Percentiles rank a stretch among this genome's conserved stretches.
phyloP scores from a whole-genome alignment of 2,888 invertebrate genomes.

The Crocallis elinguaria region DNA sequence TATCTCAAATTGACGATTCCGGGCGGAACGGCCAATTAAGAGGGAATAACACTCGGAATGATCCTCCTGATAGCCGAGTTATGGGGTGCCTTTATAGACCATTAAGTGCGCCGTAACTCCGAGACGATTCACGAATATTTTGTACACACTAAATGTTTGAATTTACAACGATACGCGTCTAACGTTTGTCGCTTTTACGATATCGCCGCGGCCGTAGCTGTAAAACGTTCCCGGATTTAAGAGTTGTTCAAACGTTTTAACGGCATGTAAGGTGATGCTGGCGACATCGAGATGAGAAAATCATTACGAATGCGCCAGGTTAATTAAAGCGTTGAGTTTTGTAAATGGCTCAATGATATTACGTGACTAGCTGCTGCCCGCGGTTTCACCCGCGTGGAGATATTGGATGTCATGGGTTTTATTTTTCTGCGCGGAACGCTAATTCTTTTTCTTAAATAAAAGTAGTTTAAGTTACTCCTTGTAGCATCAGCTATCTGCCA shows the following conservation, averaged over 20 bases:
- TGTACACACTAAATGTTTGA: constrained; percentile 52
- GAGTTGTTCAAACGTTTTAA: constrained; percentile 38
- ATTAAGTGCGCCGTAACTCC: constrained; percentile 64
- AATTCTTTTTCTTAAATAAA: too few relatives aligned
- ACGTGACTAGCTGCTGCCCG: too few relatives aligned
- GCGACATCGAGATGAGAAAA: constrained; percentile 20
- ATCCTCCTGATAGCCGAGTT: constrained; percentile 80
- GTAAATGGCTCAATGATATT: neutral
- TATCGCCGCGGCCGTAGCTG: constrained; percentile 30
- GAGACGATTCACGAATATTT: constrained; percentile 54
- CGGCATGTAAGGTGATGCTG: constrained; percentile 41
- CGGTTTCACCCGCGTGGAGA: too few relatives aligned
- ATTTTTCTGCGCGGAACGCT: too few relatives aligned
- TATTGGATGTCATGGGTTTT: too few relatives aligned
- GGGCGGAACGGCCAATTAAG: constrained; percentile 81
- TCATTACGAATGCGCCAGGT: constrained; percentile 20
- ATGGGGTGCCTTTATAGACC: constrained; percentile 82
- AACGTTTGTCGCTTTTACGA: constrained; percentile 38
- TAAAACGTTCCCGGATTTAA: constrained; percentile 37
- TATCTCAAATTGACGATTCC: constrained; percentile 84
- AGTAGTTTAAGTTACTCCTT: too few relatives aligned
- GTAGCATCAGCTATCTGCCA: too few relatives aligned
- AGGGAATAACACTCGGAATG: constrained; percentile 79
- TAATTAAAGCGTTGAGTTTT: constrained; percentile 4
- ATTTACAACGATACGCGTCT: constrained; percentile 42